Evolutionary conservation across 2,113 vertebrate genomes (phyloP).

Genomic region (Hiodon alosoides): DNA sequence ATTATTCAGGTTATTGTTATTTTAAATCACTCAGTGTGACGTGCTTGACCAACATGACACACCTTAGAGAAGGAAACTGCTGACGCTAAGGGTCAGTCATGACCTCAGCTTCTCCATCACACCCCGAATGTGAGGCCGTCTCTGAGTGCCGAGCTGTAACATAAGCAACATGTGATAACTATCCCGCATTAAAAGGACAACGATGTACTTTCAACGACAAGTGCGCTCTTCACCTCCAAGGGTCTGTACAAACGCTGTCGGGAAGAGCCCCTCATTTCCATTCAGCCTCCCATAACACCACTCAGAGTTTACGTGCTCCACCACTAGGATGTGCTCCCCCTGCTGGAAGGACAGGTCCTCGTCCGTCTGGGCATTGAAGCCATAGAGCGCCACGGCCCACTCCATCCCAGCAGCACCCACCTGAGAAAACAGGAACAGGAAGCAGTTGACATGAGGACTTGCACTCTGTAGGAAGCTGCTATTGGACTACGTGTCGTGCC

Average conservation of each 20-base stretch:
- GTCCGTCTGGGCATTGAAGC: constrained; percentile 78
- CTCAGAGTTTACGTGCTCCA: constrained; percentile 63
- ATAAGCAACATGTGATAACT: too few relatives aligned
- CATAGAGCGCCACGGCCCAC: constrained; percentile 80
- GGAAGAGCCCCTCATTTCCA: constrained; percentile 78
- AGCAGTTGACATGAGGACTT: neutral
- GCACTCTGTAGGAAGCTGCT: neutral
- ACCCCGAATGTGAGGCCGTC: too few relatives aligned
- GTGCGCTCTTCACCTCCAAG: constrained; percentile 59
- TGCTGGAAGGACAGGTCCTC: constrained; percentile 80
- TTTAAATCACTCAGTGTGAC: too few relatives aligned
- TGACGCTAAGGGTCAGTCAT: too few relatives aligned
- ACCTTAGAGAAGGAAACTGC: too few relatives aligned
- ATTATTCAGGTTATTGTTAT: too few relatives aligned
- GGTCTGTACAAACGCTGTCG: constrained; percentile 70
- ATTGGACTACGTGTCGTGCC: too few relatives aligned
- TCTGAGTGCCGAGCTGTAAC: too few relatives aligned
- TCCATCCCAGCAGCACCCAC: constrained; percentile 39
- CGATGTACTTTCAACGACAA: too few relatives aligned
- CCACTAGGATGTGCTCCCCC: constrained; percentile 76
- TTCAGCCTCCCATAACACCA: constrained; percentile 78
- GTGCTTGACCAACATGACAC: too few relatives aligned
- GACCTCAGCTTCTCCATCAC: too few relatives aligned
- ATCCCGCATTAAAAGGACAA: too few relatives aligned
- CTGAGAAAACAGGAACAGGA: constrained; percentile 7